Evolutionary conservation across 2,888 invertebrate species (phyloP), one percentile per base, ranked within the genome.

Genomic region (Eupithecia pulchellata): DNA sequence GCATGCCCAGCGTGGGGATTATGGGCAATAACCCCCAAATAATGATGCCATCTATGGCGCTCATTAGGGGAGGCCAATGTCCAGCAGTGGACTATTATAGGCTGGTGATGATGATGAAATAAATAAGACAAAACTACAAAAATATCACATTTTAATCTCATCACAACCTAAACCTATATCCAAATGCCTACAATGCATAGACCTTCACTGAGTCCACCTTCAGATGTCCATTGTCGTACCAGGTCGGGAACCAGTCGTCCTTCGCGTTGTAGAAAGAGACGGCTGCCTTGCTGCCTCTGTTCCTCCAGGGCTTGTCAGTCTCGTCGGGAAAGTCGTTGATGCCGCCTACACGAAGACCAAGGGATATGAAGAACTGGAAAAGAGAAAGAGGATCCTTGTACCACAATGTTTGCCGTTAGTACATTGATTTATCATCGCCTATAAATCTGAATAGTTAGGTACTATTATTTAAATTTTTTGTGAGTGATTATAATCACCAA

Each of bases 281-380:
- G 85, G 95, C 94, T 0, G 96, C 96, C 81, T 95, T 96, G 1
- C 95, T 95, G 68, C 95, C 95, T 5, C 88, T 86, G 86, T 98
- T 97, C 66, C 79, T 90, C 98, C 98, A 98, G 0, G 98, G 98
- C 83, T 98, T 98, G 60, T 90, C 89, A 0, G 89, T 80, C 69
- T 86, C 84, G 80, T 98, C 97, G 0, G 95, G 93, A 84, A 97
- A 98, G 85, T 96, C 96, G 69, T 96, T 94, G 62, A 96, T 90
- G 11, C 98, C 98, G 0, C 97, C 98, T n/a, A 97, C 97, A 5
- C 97, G 96, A 4, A 98, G 94, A 14, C 98, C 98, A 30, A 98
- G 85, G 0, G 96, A 95, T 13, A 98, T 84, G 86, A 96, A 97
- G 94, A 97, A 96, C 96, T 97, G 92, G 2, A 74, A 77, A n/a